Base-by-base conservation (phyloP, 2,888 invertebrate genomes). In the Dryobota labecula region DNA sequence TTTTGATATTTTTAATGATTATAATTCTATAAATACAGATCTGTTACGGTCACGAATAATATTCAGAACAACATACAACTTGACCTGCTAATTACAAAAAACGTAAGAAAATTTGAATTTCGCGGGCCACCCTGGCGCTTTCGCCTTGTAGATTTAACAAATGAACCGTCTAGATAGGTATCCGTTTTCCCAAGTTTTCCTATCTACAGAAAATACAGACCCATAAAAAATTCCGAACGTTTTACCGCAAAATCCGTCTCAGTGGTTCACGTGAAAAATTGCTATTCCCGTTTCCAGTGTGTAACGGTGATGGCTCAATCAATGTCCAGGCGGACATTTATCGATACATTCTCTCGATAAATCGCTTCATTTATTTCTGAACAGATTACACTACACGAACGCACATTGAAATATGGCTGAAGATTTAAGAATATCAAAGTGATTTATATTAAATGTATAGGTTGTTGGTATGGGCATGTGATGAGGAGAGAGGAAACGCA, bases 251-350 rank as follows among this genome's bases (percentile, higher is more conserved):
- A 66, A 66, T 66, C 54, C 54, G 41, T 69, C 60, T 66, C 24
- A 51, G 56, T 54, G 64, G 47, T 67, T 70, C 57, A 66, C 69
- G 62, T 80, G 63, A 76, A 76, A 80, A 72, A 72, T 72, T 67
- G 72, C 66, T 69, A 61, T 72, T 61, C 60, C 58, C 54, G 61
- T 54, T 68, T 58, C 62, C 64, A 69, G 30, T 60, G 66, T 65
- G 76, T 80, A 80, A 79, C 72, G 51, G 80, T 69, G 65, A 67
- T 71, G 76, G 41, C 58, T 80, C 80, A 80, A 80, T 80, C 79
- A 80, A 80, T 72, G 79, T 80, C 76, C 58, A 11, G 27, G 47
- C 33, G 62, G 65, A 76, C 72, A 65, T 65, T 69, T 68, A 76
- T 69, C 54, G 76, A 80, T 76, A 72, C 47, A 69, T 80, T 76